These are phyloP conservation scores for Hemibates koningsi DNA, from an alignment of 2,113 vertebrate species.

Conservation along the genomic window DNA sequence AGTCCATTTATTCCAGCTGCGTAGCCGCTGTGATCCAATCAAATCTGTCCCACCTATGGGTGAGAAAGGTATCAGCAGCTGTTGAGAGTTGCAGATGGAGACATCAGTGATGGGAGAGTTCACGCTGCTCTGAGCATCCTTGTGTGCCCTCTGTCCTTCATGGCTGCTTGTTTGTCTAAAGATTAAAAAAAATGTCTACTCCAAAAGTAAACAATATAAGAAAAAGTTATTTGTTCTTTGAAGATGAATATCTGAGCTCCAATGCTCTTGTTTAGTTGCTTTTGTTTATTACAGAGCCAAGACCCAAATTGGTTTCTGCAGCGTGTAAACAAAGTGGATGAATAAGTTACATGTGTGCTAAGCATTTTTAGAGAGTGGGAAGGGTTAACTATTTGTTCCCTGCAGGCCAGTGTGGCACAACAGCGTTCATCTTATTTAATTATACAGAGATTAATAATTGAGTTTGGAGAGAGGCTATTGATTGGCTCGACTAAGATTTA, in stretches of 20 bases:
- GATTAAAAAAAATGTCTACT: neutral
- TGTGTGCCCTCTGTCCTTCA: neutral
- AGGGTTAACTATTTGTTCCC: neutral
- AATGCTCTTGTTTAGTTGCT: neutral
- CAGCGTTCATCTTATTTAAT: neutral
- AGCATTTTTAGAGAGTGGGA: neutral
- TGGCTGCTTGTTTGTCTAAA: neutral
- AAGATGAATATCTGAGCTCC: neutral
- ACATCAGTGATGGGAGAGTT: neutral
- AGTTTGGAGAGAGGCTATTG: neutral
- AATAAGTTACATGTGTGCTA: neutral
- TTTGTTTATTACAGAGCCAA: neutral
- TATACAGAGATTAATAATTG: neutral
- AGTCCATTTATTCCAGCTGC: neutral
- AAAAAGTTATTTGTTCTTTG: neutral
- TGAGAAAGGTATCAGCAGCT: neutral
- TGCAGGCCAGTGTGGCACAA: neutral
- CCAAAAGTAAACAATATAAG: neutral
- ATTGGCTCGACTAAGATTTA: neutral
- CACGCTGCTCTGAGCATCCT: neutral
- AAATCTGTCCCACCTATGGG: neutral
- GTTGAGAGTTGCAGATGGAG: neutral
- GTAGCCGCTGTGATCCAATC: neutral
- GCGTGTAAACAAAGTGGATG: neutral
- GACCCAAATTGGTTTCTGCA: neutral